Percentiles rank a stretch among this genome's conserved stretches.
Evolutionary conservation across 2,113 vertebrate genomes (phyloP).

Genomic region (Melanostigma gelatinosum): DNA sequence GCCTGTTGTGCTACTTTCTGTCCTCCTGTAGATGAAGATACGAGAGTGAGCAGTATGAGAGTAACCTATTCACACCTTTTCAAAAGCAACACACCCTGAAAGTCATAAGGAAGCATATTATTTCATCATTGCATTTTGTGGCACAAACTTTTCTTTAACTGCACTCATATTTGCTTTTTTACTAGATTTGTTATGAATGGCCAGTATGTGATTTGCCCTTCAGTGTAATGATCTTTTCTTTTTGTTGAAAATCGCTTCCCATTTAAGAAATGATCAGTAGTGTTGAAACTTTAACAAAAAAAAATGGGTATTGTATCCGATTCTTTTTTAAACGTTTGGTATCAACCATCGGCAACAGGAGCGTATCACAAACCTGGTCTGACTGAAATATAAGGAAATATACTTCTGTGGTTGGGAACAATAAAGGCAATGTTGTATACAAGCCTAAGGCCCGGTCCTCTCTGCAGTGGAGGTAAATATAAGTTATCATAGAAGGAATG

Average conservation of each 20-base stretch:
- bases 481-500: neutral
- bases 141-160: too few relatives aligned
- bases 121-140: too few relatives aligned
- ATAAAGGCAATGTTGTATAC: neutral
- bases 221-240: too few relatives aligned
- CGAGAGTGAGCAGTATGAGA: neutral
- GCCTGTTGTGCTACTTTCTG: neutral
- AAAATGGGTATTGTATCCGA: neutral
- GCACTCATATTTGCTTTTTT: too few relatives aligned
- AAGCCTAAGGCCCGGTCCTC: neutral
- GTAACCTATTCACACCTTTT: too few relatives aligned
- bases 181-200: too few relatives aligned
- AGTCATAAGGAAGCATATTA: too few relatives aligned
- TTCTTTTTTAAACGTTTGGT: neutral
- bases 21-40: neutral
- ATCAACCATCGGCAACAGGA: too few relatives aligned
- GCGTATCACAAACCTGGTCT: neutral
- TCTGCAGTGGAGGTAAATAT: neutral
- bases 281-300: neutral
- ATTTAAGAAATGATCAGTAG: too few relatives aligned
- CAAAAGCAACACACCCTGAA: too few relatives aligned
- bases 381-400: neutral
- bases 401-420: neutral
- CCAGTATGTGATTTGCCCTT: too few relatives aligned
- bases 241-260: too few relatives aligned